Evolutionary conservation across 1,140 invertebrate species (phyloP), one percentile per base, ranked within the genome.

Genomic region (Diorhabda elongata): DNA sequence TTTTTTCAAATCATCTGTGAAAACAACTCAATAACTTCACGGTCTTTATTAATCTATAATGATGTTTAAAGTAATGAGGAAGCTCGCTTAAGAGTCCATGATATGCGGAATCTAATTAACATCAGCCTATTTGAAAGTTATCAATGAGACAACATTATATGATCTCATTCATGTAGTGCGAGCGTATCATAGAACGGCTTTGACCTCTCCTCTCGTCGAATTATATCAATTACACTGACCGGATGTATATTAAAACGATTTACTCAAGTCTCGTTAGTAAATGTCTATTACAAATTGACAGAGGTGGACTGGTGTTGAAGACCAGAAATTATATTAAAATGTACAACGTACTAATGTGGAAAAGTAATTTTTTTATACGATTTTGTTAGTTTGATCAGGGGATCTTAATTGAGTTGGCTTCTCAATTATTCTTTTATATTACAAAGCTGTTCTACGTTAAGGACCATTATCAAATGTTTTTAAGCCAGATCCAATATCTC

Each of bases 211-310:
- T 52, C 59, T n/a, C 62, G n/a, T n/a, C 26, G 26, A 64, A 64
- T 47, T 64, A 56, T 56, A 64, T 47, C 47, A 45, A 64, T 64
- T 64, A 64, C 44, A 56, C 26, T 26, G 44, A 44, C 62, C 62
- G 62, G 62, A 64, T 44, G 62, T 45, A n/a, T n/a, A 26, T 56
- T 64, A 64, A 64, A 43, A 52, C 11, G 44, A 64, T 64, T 64
- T 64, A 41, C 62, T 64, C 47, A n/a, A 8, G 47, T 52, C 47
- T 52, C 8, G 62, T 64, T 56, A 52, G 62, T 64, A 43, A 26
- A 52, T 52, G 47, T 52, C 47, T n/a, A 52, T 52, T n/a, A 52
- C 47, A 52, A 6, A 8, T 2, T 6, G 6, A 2, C 47, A 52
- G 47, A 52, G 47, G 47, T 52, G 47, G 47, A 52, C 47, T 52